Evolutionary conservation across 2,888 invertebrate species (phyloP), one percentile per base, ranked within the genome.

Genomic region (Lasioglossum pauxillum): DNA sequence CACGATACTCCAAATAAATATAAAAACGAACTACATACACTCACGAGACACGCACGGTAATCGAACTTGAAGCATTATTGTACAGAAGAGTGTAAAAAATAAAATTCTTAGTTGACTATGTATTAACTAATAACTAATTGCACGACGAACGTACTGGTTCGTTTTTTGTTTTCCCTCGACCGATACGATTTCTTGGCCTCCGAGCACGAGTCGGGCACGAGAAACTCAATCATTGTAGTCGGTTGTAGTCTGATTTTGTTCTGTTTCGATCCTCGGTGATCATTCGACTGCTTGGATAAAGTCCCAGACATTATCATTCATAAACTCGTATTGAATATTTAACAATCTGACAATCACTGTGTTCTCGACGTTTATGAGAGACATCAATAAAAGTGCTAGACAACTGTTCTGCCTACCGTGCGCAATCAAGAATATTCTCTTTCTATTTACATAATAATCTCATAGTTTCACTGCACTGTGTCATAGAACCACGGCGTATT

Each of bases 1-100:
- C 38, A 16, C 77, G 53, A 27, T 86, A 79, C 23, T 77, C 27
- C 23, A 75, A 85, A 85, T 85, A 85, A 85, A 87, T 82, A 85
- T 75, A 82, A 86, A 86, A 82, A 82, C 49, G 64, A 86, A 75
- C 69, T 80, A 73, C 74, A 74, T 69, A 85, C 72, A 81, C 72
- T 69, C 41, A 77, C 64, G 27, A 71, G 44, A 82, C 64, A 64
- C 76, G 76, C 80, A 60, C 53, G 46, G 57, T 35, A 41, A 75
- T 78, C 35, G 67, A 79, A 31, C 41, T 79, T 60, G 57, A 85
- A 84, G 57, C 60, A 84, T 31, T 31, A 69, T 81, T 64, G 44
- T 81, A 82, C 67, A 82, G 74, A 46, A 76, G 31, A 73, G 75
- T 74, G 81, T 79, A 86, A 85, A 83, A 85, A 83, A 81, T 78